Percentiles rank a stretch among this genome's conserved stretches.
These are phyloP conservation scores for Schizotus pectinicornis DNA, from an alignment of 2,888 invertebrate species.

Conservation along the genomic window DNA sequence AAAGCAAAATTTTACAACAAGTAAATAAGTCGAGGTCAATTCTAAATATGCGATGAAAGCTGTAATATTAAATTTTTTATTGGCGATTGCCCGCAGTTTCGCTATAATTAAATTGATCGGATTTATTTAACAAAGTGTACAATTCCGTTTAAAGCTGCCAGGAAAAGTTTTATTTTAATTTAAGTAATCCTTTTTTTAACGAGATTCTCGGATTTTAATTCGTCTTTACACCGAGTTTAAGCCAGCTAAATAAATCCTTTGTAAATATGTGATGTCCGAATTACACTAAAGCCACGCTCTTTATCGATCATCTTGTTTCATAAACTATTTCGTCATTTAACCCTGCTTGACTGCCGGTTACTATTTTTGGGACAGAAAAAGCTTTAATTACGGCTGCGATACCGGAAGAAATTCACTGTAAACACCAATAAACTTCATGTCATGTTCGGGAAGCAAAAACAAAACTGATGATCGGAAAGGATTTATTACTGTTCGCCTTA, in stretches of 20 bases:
- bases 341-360: background rate
- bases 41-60: slow-evolving; percentile 21
- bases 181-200: slow-evolving; percentile 20
- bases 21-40: slow-evolving; percentile 18
- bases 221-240: slow-evolving; percentile 9
- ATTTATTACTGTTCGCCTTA: slow-evolving; percentile 22
- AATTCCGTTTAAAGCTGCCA: slow-evolving; percentile 17
- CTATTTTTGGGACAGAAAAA: background rate
- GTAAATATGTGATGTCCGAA: background rate
- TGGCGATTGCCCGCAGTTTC: background rate
- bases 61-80: slow-evolving; percentile 18
- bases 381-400: background rate
- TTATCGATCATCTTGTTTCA: background rate
- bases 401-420: slow-evolving; percentile 17
- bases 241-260: slow-evolving; percentile 14
- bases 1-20: slow-evolving; percentile 20
- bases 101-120: too few species aligned
- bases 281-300: background rate
- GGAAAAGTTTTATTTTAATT: slow-evolving; percentile 21
- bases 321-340: slow-evolving; percentile 5
- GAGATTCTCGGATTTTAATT: slow-evolving; percentile 24
- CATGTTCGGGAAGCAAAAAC: slow-evolving; percentile 4
- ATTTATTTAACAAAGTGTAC: slow-evolving; percentile 11
- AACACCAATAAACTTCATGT: slow-evolving; percentile 22
- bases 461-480: slow-evolving; percentile 19